Evolutionary conservation across 1,140 invertebrate species (phyloP), one percentile per base, ranked within the genome.

Genomic region (Cotesia typhae): DNA sequence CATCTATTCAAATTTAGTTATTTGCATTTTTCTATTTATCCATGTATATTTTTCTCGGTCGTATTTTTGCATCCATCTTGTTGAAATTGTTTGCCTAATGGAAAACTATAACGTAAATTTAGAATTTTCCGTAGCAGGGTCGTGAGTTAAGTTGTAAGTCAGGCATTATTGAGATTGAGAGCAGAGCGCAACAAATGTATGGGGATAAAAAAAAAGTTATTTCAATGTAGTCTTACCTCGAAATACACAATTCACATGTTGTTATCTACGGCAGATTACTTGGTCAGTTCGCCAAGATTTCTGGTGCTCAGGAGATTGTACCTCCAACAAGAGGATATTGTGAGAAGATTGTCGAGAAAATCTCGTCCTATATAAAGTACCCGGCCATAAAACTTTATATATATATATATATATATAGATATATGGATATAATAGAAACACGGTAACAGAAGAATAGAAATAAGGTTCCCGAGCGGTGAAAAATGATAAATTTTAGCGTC

Each of bases 301-400:
- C 20, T 20, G 41, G 60, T 59, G 36, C 69, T 63, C 69, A 41
- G 35, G 59, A 70, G 41, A n/a, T 36, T 20, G 10, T 12, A 70
- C 53, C 20, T 35, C 37, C 52, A n/a, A 57, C 60, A 38, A 68
- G 9, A 61, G 61, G 53, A 66, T 70, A 35, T 6, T 55, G 52
- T 53, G 68, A 61, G 38, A 60, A 65, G 69, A 74, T 65, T 66
- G 71, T 51, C 66, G 38, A 17, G 12, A 53, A 70, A 64, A 64
- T 35, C 37, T 55, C n/a, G 17, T n/a, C 12, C 17, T 55, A n/a
- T 1, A 55, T 55, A 17, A 14, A 55, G 53, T n/a, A 55, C 17
- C 6, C 5, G 10, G 41, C 41, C 10, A 47, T 47, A 10, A 9
- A 61, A 60, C 12, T 28, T 14, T 66, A 66, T 38, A 36, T 63